phyloP scores from a whole-genome alignment of 2,888 invertebrate genomes.

The Ceratothoa steindachneri region DNA sequence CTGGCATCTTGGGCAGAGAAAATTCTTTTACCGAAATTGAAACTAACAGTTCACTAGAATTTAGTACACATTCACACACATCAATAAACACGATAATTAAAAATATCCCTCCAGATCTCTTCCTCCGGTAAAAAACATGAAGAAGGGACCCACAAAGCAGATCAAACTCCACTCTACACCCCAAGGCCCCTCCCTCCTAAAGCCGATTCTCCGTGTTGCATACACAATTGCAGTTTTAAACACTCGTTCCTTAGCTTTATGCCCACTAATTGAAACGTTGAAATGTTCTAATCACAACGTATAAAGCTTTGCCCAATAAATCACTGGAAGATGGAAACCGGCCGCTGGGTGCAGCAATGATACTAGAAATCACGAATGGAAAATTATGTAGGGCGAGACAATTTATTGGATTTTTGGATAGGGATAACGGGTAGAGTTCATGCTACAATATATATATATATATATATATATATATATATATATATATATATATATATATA shows the following conservation, averaged over 20 bases:
- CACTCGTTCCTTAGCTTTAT: slow-evolving; percentile 6
- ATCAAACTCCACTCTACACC: too few relatives aligned
- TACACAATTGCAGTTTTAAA: slow-evolving; percentile 1
- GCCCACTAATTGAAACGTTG: slow-evolving; percentile 10
- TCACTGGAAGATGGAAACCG: not conserved
- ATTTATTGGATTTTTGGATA: not conserved
- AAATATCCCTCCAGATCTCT: too few relatives aligned
- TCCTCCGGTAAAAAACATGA: too few relatives aligned
- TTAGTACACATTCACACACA: too few relatives aligned
- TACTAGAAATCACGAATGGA: slow-evolving; percentile 5
- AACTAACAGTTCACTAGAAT: too few relatives aligned
- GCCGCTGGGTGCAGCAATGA: not conserved
- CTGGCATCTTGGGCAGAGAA: too few relatives aligned
- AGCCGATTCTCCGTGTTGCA: not conserved
- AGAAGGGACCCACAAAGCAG: too few relatives aligned
- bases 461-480: slow-evolving; percentile 13
- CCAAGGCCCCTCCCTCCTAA: too few relatives aligned
- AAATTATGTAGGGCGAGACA: not conserved
- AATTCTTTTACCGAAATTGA: too few relatives aligned
- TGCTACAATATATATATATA: not conserved
- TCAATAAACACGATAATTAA: too few relatives aligned
- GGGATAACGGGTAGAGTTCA: not conserved
- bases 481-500: not conserved
- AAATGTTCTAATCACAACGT: not conserved
- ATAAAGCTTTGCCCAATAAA: not conserved